A percentile compares a stretch with the other conserved stretches of the same genome.
phyloP scores from a whole-genome alignment of 2,888 invertebrate species.

The Conomelus anceps region DNA sequence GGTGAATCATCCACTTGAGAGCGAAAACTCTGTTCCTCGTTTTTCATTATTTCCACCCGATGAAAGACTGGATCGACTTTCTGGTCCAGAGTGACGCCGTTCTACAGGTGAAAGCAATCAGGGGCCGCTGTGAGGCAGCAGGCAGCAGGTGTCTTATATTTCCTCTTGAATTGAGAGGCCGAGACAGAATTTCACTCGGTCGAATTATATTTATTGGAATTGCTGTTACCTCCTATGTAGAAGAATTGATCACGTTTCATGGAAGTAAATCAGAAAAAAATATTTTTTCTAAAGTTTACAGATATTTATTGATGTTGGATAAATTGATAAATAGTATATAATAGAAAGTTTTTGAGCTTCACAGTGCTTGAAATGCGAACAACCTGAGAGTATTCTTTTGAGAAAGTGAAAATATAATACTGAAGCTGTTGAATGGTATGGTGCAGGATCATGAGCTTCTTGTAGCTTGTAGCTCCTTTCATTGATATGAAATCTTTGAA shows the following conservation, averaged over 20 bases:
- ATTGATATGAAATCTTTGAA: too few relatives aligned
- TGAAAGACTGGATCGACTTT: neutral
- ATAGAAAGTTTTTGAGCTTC: too few relatives aligned
- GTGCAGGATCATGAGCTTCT: too few relatives aligned
- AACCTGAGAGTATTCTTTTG: too few relatives aligned
- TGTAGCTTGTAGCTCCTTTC: too few relatives aligned
- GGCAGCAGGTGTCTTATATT: neutral
- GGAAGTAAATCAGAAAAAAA: neutral
- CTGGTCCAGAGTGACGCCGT: neutral
- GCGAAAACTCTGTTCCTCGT: neutral
- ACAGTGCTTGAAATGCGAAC: too few relatives aligned
- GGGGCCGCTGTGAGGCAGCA: neutral
- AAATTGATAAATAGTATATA: too few relatives aligned
- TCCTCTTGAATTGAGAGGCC: neutral
- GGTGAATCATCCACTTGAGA: neutral
- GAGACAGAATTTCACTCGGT: neutral
- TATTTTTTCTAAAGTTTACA: neutral
- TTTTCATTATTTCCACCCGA: neutral
- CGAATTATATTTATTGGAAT: neutral
- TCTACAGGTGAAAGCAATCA: neutral
- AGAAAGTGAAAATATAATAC: too few relatives aligned
- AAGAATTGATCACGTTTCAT: neutral
- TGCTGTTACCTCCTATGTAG: neutral
- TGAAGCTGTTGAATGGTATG: too few relatives aligned
- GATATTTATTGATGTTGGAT: neutral